These are phyloP conservation scores for Drosophila hydei DNA, from an alignment of 1,140 invertebrate species.

Conservation along the genomic window DNA sequence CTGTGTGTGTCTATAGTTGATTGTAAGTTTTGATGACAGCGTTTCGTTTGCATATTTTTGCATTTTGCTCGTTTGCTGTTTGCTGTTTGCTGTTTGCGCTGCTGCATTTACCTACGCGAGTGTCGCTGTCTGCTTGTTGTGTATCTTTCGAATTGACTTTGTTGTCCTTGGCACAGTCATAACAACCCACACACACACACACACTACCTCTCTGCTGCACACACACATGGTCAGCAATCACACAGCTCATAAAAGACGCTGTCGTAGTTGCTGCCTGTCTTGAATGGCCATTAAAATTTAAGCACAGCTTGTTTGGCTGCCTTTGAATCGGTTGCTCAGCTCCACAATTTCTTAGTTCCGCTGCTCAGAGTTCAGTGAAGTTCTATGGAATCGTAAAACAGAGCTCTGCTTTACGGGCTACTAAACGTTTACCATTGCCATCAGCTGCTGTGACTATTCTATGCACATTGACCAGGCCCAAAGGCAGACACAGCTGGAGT, in stretches of 20 bases:
- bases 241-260: constrained; percentile 79
- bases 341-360: not conserved
- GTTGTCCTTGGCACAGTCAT: constrained; percentile 41
- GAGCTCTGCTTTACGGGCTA: constrained; percentile 66
- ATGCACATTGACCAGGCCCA: constrained; percentile 22
- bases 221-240: constrained; percentile 57
- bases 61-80: constrained; percentile 50
- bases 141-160: constrained; percentile 67
- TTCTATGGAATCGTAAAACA: constrained; percentile 56
- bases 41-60: constrained; percentile 78
- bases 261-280: constrained; percentile 45
- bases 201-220: not conserved
- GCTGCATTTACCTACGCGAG: constrained; percentile 45
- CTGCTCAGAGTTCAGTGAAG: not conserved
- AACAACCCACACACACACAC: constrained; percentile 4
- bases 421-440: constrained; percentile 70
- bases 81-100: constrained; percentile 21
- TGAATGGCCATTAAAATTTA: constrained; percentile 79
- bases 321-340: constrained; percentile 12
- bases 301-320: constrained; percentile 61
- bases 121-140: constrained; percentile 33
- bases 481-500: too few species aligned
- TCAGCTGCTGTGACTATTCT: constrained; percentile 55
- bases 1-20: constrained; percentile 45
- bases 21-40: constrained; percentile 74